These are phyloP conservation scores for Syrista parreyssii DNA, from an alignment of 2,888 invertebrate species.

Conservation along the genomic window DNA sequence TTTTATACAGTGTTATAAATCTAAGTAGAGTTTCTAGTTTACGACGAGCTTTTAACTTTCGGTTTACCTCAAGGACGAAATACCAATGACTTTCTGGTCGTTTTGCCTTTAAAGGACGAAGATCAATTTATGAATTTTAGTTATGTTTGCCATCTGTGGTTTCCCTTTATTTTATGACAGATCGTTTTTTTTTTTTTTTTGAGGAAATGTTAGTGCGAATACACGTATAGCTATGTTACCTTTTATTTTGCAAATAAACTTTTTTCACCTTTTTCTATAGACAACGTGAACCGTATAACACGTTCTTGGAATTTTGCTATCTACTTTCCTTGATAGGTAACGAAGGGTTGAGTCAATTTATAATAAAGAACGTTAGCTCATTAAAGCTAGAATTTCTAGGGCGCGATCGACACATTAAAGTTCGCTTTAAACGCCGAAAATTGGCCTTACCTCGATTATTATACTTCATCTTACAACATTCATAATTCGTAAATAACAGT, in stretches of 20 bases:
- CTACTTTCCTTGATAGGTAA: not conserved
- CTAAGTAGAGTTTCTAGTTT: not conserved
- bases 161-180: not conserved
- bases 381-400: conserved; percentile 15
- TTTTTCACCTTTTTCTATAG: not conserved
- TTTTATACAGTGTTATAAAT: not conserved
- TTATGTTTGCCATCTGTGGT: not conserved
- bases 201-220: not conserved
- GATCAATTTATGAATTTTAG: not conserved
- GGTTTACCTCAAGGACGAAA: not conserved
- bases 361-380: not conserved
- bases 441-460: conserved; percentile 47
- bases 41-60: not conserved
- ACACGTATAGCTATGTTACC: not conserved
- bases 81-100: not conserved
- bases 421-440: conserved; percentile 38
- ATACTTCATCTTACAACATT: conserved; percentile 59
- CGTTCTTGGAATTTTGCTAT: not conserved
- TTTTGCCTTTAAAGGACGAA: not conserved
- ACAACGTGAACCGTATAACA: not conserved
- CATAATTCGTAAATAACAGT: conserved; percentile 65
- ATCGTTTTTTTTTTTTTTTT: too few relatives aligned
- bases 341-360: not conserved
- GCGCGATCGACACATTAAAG: conserved; percentile 36
- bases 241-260: not conserved